Percentiles rank a stretch among this genome's conserved stretches.
Evolutionary conservation across 1,140 invertebrate species (phyloP).

Genomic region (Galendromus occidentalis): DNA sequence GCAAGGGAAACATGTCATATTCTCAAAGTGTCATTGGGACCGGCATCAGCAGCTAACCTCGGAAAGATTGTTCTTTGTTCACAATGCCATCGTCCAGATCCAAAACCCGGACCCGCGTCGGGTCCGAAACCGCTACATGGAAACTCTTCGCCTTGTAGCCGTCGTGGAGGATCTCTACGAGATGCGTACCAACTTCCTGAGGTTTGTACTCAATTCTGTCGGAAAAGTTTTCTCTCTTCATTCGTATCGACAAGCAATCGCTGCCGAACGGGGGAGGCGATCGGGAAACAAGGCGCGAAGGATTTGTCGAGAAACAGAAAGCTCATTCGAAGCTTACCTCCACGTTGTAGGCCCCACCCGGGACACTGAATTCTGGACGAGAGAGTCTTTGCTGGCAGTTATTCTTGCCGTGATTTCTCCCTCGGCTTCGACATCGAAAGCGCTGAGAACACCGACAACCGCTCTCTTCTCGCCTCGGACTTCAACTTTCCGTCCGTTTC

Average conservation of each 20-base stretch:
- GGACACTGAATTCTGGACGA: not conserved
- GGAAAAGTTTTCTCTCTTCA: no score
- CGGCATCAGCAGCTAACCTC: slow-evolving; percentile 38
- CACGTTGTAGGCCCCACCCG: no score
- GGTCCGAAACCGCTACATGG: slow-evolving; percentile 65
- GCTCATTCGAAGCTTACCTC: no score
- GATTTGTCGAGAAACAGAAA: no score
- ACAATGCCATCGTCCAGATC: slow-evolving; percentile 57
- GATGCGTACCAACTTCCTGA: slow-evolving; percentile 38
- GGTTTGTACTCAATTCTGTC: slow-evolving; percentile 26
- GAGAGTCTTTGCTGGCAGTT: not conserved
- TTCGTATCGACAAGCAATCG: no score
- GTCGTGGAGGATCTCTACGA: slow-evolving; percentile 34
- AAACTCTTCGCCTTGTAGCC: slow-evolving; percentile 37
- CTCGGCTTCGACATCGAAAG: slow-evolving; percentile 38
- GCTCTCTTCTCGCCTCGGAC: slow-evolving; percentile 27
- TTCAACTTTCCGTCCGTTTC: not conserved
- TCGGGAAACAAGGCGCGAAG: no score
- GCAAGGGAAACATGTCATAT: no score
- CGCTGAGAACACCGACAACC: slow-evolving; percentile 35
- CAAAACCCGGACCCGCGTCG: slow-evolving; percentile 50
- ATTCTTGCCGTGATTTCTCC: slow-evolving; percentile 14
- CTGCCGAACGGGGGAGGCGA: no score
- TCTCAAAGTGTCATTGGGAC: no score
- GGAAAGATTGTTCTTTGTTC: slow-evolving; percentile 56